A percentile compares a stretch with the other conserved stretches of the same genome.
Evolutionary conservation across 2,888 invertebrate species (phyloP).

Genomic region (Drosophila multiciliata): DNA sequence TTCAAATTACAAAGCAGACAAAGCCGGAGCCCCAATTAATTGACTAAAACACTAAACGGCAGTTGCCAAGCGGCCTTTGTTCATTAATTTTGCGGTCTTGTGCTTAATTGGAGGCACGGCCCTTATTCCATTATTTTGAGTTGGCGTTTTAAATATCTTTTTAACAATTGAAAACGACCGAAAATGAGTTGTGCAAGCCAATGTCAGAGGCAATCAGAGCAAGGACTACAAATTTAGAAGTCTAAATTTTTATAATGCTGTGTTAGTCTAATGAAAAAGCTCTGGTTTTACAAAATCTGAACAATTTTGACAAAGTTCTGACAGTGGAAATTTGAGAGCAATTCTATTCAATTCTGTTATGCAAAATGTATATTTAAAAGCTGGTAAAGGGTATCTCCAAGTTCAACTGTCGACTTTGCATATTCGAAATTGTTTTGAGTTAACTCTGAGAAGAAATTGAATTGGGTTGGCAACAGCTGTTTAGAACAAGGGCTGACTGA

Average conservation of each 20-base stretch:
- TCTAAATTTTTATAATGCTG: neutral
- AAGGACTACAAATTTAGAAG: too few species aligned
- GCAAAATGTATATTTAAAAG: neutral
- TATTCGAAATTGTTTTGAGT: neutral
- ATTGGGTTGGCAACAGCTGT: neutral
- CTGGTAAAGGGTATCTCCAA: neutral
- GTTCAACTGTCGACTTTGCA: neutral
- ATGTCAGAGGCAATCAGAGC: too few species aligned
- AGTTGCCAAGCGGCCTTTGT: conserved; percentile 44
- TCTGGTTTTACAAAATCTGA: neutral
- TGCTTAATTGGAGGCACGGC: conserved; percentile 28
- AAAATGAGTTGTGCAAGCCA: neutral
- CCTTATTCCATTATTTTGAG: conserved; percentile 20
- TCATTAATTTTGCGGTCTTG: conserved; percentile 11
- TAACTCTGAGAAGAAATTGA: neutral
- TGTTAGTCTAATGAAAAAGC: neutral
- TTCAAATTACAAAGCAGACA: conserved; percentile 12
- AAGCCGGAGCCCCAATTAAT: conserved; percentile 22
- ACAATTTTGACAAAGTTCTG: too few species aligned
- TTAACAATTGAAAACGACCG: neutral
- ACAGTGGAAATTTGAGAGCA: neutral
- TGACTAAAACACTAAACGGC: conserved; percentile 46
- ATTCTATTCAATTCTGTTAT: neutral
- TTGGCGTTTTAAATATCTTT: conserved; percentile 1
- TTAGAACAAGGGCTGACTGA: neutral